Evolutionary conservation across 2,888 invertebrate species (phyloP), one percentile per base, ranked within the genome.

Genomic region (Pammene fasciana): DNA sequence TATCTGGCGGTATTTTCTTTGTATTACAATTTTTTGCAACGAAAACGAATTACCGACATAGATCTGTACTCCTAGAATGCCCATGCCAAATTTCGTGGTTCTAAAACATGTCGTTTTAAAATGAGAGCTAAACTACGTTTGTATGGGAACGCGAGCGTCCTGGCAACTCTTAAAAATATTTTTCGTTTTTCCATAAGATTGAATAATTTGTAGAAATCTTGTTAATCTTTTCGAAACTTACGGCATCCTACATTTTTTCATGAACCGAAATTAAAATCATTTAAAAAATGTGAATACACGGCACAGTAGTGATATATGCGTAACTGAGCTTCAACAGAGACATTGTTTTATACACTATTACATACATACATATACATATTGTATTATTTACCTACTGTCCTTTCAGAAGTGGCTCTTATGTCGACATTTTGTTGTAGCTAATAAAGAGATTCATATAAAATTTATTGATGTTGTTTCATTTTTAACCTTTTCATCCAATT

Each of bases 221-320:
- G 26, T 26, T 26, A 26, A 26, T 1, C 26, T 26, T 26, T 26
- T 26, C 26, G n/a, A n/a, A 26, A 26, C 26, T 26, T 3, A 26
- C 26, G 1, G 26, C 38, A 38, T 38, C 38, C 9, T 38, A 38
- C 38, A 38, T 9, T 11, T 43, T 50, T 14, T 14, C 80, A 83
- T 87, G 86, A 86, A 85, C 85, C 86, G 86, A 87, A 81, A 86
- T 87, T 87, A 0, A 82, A 86, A 76, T 65, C 67, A 75, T 73
- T 75, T 76, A 78, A 78, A 74, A 76, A 81, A 79, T 90, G 90
- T 91, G 89, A 88, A 88, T 89, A 90, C 83, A 88, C 86, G 81
- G 90, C 91, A 92, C 92, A 76, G 92, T 92, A 92, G 92, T 91
- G 87, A 87, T 92, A 91, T 86, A 91, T 86, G 90, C 90, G 89